These are phyloP conservation scores for Phylloscopus trochiloides DNA, from an alignment of 2,113 vertebrate genomes.

Conservation along the genomic window DNA sequence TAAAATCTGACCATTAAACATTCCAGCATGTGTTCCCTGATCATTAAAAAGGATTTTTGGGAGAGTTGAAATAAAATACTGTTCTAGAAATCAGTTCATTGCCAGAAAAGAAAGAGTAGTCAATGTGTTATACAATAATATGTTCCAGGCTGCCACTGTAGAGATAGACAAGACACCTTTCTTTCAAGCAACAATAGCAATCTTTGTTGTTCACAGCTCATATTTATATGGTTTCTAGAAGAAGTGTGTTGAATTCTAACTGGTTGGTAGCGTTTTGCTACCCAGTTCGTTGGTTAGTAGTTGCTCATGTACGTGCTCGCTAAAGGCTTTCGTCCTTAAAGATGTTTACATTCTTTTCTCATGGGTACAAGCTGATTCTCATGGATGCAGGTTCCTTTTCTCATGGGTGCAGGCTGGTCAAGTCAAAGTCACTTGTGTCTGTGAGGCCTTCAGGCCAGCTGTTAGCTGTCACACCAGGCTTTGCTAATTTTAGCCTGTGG, in stretches of 20 bases:
- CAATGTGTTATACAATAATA: fast-evolving
- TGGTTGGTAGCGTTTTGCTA: not conserved
- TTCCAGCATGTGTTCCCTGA: not conserved
- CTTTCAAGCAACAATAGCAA: not conserved
- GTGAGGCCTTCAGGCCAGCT: not conserved
- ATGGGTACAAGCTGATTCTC: not conserved
- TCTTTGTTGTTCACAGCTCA: not conserved
- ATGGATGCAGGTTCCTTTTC: not conserved
- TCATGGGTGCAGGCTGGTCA: not conserved
- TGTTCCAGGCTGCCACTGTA: not conserved
- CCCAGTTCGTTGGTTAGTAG: not conserved
- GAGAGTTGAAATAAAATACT: not conserved
- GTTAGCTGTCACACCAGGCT: not conserved
- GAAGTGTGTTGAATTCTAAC: not conserved
- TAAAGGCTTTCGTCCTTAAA: not conserved
- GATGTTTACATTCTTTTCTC: not conserved
- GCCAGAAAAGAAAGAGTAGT: not conserved
- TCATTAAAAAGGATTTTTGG: not conserved
- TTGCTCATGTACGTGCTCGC: not conserved
- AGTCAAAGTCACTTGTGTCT: not conserved
- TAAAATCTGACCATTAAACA: not conserved
- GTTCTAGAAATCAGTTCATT: not conserved
- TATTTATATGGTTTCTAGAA: not conserved
- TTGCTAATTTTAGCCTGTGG: not conserved
- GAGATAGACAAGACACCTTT: not conserved